Base-by-base conservation (phyloP, 1,140 invertebrate species). In the Dendroctonus ponderosae region DNA sequence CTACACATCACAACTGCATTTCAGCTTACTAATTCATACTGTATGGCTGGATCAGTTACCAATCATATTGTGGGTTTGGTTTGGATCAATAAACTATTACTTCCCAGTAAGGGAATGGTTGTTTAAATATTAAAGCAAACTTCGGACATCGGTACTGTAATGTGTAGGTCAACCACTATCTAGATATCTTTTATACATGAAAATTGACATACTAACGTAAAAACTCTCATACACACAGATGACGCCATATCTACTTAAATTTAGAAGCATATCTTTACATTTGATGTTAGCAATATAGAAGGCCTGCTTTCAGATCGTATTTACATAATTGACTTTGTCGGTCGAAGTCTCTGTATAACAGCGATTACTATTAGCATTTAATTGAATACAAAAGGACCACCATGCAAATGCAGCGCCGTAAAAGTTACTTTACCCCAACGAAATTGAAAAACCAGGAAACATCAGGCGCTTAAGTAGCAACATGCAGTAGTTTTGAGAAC, bases 271-370 rank as follows among this genome's bases (percentile, higher is more conserved):
- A 57, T 61, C 59, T 67, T 67, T 67, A 59, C 66, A 67, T 67
- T 67, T 67, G 58, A 67, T 67, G 58, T 67, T 62, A 61, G 66
- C 61, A 67, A 67, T 62, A 67, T 67, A 67, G 58, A 67, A 67
- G 65, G 41, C 46, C 58, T 37, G 51, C 50, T 67, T 61, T 57
- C 26, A 48, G 58, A 40, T 42, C 41, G 53, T 61, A 67, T 67
- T 67, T 67, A 67, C 66, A 67, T 67, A 67, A 67, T 61, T 67
- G 66, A 50, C 66, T 62, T 14, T 67, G 66, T 54, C 58, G 59
- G 51, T 61, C 58, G 58, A 67, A 62, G 66, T 61, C 53, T 63
- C 66, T 67, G 66, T 67, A 57, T 67, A 67, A 67, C 58, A 62
- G 42, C 49, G 66, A 61, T 67, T 62, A 62, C 66, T 67, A 67